phyloP scores from a whole-genome alignment of 2,797 vertebrate species.

The Halcyon leucocephala region DNA sequence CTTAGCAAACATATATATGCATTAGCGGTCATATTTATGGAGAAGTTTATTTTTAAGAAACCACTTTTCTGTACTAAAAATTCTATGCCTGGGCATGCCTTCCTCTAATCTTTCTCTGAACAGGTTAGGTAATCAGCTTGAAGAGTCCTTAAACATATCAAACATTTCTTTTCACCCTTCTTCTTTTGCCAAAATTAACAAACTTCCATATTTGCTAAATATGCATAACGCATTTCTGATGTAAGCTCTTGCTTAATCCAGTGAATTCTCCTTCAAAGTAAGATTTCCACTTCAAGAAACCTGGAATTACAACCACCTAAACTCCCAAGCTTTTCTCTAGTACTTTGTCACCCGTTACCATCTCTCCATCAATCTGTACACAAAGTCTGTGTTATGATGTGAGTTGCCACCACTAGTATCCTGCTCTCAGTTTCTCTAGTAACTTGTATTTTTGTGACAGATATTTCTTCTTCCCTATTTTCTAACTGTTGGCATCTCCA shows the following conservation, averaged over 20 bases:
- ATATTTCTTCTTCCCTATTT: neutral
- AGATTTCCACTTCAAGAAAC: neutral
- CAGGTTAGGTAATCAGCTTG: neutral
- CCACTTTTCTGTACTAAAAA: neutral
- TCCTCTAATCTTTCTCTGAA: neutral
- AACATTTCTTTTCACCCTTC: neutral
- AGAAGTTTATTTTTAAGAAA: neutral
- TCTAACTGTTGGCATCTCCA: neutral
- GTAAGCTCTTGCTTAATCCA: neutral
- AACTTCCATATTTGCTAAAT: neutral
- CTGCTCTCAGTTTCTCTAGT: neutral
- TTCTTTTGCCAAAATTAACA: neutral
- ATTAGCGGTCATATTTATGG: neutral
- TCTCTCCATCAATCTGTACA: neutral
- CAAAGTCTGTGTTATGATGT: neutral
- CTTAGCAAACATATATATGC: accelerated
- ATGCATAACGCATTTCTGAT: neutral
- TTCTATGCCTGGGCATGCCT: neutral
- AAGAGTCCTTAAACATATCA: neutral
- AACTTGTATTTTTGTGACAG: neutral
- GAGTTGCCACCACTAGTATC: neutral
- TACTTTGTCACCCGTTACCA: neutral
- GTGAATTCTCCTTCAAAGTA: neutral
- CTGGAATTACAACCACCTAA: neutral
- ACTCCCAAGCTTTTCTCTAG: neutral